phyloP scores from a whole-genome alignment of 2,888 invertebrate species.

The Tridacna gigas region DNA sequence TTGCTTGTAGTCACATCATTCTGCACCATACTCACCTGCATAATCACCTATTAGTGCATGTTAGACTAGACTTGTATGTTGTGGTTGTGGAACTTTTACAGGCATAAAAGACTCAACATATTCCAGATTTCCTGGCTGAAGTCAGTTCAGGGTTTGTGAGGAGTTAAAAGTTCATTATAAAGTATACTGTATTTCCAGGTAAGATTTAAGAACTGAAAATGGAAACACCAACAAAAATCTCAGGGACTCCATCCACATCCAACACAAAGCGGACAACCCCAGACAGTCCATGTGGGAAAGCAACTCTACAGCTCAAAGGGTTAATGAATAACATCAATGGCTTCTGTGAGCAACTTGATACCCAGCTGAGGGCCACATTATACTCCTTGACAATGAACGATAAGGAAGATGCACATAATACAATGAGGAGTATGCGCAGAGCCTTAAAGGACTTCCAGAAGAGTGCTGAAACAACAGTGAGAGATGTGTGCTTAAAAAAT shows the following conservation, averaged over 20 bases:
- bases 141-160: not conserved
- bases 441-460: not conserved
- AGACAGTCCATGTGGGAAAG: not conserved
- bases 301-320: not conserved
- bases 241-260: not conserved
- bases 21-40: not conserved
- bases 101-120: not conserved
- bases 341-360: not conserved
- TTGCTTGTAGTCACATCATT: not conserved
- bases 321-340: not conserved
- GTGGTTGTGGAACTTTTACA: not conserved
- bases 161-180: not conserved
- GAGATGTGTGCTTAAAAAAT: not conserved
- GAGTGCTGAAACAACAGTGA: not conserved
- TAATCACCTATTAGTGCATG: not conserved
- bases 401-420: not conserved
- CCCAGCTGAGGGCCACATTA: not conserved
- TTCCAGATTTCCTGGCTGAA: constrained; percentile 4
- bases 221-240: not conserved
- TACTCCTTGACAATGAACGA: not conserved
- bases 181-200: not conserved
- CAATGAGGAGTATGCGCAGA: not conserved
- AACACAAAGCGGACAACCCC: not conserved
- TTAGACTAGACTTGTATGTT: not conserved
- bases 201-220: not conserved